Conservation (phyloP, 2,113 vertebrate species). For the Chitala chitala region DNA sequence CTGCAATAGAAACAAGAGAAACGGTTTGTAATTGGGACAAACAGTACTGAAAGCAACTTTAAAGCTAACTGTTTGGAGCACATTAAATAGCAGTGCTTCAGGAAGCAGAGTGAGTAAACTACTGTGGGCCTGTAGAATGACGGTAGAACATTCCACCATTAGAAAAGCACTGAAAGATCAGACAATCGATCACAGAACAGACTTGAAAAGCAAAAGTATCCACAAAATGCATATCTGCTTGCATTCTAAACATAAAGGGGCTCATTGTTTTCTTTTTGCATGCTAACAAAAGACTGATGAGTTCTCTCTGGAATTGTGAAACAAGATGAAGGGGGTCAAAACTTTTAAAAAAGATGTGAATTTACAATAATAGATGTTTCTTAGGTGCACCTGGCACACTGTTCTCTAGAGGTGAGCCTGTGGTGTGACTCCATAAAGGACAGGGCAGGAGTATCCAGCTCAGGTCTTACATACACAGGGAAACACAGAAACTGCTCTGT, state of each 20-base stretch:
- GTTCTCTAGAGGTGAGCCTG: neutral
- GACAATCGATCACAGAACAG: constrained; percentile 44
- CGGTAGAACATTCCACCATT: constrained; percentile 31
- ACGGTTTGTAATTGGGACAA: constrained; percentile 53
- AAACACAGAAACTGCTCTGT: neutral
- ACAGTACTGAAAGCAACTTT: constrained; percentile 45
- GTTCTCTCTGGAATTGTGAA: constrained; percentile 38
- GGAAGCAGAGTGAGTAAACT: neutral
- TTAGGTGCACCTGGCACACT: neutral
- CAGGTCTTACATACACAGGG: neutral
- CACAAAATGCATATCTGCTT: constrained; percentile 37
- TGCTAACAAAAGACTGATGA: constrained; percentile 42
- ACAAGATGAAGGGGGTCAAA: constrained; percentile 17
- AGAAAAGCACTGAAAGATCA: constrained; percentile 38
- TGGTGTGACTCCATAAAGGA: neutral
- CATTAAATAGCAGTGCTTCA: no score
- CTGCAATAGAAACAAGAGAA: constrained; percentile 23
- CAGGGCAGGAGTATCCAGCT: neutral
- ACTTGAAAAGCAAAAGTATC: constrained; percentile 47
- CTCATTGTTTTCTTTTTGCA: constrained; percentile 38
- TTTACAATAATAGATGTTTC: constrained; percentile 22
- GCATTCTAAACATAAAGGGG: constrained; percentile 39
- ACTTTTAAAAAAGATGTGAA: constrained; percentile 27
- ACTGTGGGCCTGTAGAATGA: constrained; percentile 37
- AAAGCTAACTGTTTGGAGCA: constrained; percentile 37